phyloP scores from a whole-genome alignment of 2,888 invertebrate genomes.

The Shargacucullia verbasci region DNA sequence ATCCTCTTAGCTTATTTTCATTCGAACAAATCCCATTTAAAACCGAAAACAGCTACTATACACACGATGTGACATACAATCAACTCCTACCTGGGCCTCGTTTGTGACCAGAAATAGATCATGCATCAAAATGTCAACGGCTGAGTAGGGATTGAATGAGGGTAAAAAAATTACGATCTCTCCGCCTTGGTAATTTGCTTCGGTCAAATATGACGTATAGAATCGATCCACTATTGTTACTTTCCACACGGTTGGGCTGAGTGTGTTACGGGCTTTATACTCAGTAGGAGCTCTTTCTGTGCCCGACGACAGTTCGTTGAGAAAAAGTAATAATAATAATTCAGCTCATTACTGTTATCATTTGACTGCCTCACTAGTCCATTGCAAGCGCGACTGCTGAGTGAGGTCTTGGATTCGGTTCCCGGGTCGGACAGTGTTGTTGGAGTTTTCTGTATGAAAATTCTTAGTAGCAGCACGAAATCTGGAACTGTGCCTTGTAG shows the following conservation, averaged over 20 bases:
- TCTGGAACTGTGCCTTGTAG: too few relatives aligned
- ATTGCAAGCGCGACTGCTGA: too few relatives aligned
- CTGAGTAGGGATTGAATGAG: constrained; percentile 62
- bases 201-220: constrained; percentile 45
- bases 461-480: too few relatives aligned
- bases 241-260: constrained; percentile 48
- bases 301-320: too few relatives aligned
- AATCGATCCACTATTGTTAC: constrained; percentile 28
- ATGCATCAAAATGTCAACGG: constrained; percentile 79
- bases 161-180: constrained; percentile 34
- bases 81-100: constrained; percentile 45
- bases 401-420: too few relatives aligned
- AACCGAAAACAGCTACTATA: constrained; percentile 24
- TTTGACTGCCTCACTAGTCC: too few relatives aligned
- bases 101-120: constrained; percentile 68
- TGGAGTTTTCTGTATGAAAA: too few relatives aligned
- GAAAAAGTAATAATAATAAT: too few relatives aligned
- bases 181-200: constrained; percentile 49
- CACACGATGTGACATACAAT: constrained; percentile 55
- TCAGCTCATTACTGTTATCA: too few relatives aligned
- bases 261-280: constrained; percentile 25
- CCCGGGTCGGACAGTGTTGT: too few relatives aligned
- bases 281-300: background rate
- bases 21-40: constrained; percentile 7
- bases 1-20: constrained; percentile 17